Conservation (phyloP, 2,797 vertebrate species). For the Lateolabrax maculatus region DNA sequence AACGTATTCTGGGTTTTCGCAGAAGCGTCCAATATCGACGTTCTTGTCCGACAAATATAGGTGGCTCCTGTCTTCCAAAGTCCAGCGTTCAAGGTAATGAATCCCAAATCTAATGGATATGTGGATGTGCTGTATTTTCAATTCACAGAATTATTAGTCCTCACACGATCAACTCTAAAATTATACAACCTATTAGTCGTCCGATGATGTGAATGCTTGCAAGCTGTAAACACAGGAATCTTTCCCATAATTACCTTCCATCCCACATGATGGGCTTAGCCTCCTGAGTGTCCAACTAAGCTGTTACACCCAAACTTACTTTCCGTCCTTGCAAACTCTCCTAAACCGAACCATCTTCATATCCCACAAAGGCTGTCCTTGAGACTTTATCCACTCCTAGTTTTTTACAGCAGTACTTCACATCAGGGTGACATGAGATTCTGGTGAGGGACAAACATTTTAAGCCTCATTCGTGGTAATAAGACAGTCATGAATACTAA, state of each 20-base stretch:
- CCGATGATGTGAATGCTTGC: neutral
- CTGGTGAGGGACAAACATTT: conserved; percentile 37
- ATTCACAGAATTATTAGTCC: neutral
- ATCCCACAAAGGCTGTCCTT: conserved; percentile 13
- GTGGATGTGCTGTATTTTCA: neutral
- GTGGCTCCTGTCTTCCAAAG: neutral
- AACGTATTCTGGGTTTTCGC: too few species aligned
- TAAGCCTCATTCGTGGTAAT: conserved; percentile 28
- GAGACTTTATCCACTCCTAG: conserved; percentile 27
- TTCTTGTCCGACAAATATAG: neutral
- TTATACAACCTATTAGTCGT: neutral
- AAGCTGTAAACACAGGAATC: neutral
- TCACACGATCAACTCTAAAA: neutral
- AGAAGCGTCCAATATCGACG: neutral
- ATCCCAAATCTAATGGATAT: neutral
- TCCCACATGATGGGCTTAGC: neutral
- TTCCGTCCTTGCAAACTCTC: conserved; percentile 4
- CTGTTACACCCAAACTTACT: conserved; percentile 2
- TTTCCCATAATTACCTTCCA: neutral
- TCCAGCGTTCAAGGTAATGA: conserved; percentile 5
- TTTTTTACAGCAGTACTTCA: conserved; percentile 43
- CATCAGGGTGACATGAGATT: conserved; percentile 33
- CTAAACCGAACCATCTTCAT: neutral
- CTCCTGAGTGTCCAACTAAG: neutral
- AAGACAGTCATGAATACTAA: conserved; percentile 29